Percentiles rank a stretch among this genome's conserved stretches.
These are phyloP conservation scores for Stigmatopora argus DNA, from an alignment of 2,113 vertebrate species.

Conservation along the genomic window DNA sequence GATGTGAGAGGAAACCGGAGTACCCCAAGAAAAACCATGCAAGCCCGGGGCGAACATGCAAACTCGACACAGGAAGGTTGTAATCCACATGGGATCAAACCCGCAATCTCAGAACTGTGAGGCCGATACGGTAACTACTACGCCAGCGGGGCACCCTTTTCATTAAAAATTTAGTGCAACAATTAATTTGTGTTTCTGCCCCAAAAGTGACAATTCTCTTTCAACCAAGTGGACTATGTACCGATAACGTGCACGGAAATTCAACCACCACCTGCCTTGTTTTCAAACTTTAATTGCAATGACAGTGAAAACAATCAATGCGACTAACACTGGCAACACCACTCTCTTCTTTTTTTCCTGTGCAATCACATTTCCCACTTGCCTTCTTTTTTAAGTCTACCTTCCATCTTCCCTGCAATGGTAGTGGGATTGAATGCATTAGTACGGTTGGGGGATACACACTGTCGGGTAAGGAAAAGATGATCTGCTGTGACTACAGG, in stretches of 20 bases:
- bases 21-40: too few species aligned
- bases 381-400: constrained; percentile 6
- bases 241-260: constrained; percentile 34
- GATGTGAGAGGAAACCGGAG: too few species aligned
- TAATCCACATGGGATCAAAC: too few species aligned
- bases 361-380: constrained; percentile 14
- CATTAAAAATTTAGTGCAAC: too few species aligned
- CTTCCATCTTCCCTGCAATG: constrained; percentile 9
- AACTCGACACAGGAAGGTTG: too few species aligned
- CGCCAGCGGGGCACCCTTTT: too few species aligned
- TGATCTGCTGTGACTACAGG: constrained; percentile 54
- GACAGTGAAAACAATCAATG: constrained; percentile 71
- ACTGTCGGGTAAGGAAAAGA: constrained; percentile 42
- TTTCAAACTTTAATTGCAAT: constrained; percentile 73
- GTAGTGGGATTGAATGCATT: constrained; percentile 18
- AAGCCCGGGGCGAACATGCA: too few species aligned
- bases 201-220: too few species aligned
- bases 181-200: too few species aligned
- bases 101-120: too few species aligned
- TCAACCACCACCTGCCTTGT: constrained; percentile 49
- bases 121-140: too few species aligned
- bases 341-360: constrained; percentile 3
- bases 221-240: background rate
- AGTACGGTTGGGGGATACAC: constrained; percentile 18
- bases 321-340: background rate